Conservation (phyloP, 2,113 vertebrate species). For the Phalacrocorax pelagicus region DNA sequence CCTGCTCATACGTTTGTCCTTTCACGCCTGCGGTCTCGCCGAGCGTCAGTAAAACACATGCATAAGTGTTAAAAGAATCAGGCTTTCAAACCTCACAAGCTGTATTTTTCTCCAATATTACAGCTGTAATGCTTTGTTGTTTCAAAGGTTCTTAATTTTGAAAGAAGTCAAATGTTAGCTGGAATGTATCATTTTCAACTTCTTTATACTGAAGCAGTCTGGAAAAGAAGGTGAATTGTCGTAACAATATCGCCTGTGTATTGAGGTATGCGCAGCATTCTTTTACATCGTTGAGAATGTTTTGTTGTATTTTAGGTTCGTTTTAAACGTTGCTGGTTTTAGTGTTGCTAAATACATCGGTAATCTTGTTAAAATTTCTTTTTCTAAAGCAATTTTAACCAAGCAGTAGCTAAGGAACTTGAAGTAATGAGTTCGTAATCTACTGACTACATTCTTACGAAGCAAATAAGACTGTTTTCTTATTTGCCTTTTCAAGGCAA, state of each 20-base stretch:
- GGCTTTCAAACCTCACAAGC: neutral
- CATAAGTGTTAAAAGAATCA: neutral
- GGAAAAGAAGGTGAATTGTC: neutral
- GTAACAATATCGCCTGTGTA: neutral
- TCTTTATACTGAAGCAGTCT: constrained; percentile 14
- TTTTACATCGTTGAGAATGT: neutral
- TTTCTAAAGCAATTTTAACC: constrained; percentile 27
- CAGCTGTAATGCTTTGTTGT: neutral
- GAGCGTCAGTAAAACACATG: neutral
- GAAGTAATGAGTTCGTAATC: neutral
- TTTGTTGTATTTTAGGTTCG: neutral
- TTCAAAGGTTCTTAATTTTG: neutral
- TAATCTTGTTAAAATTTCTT: constrained; percentile 6
- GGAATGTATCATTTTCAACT: neutral
- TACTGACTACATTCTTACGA: neutral
- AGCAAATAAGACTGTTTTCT: neutral
- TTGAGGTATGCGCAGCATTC: neutral
- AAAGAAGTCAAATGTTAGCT: neutral
- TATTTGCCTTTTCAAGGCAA: neutral
- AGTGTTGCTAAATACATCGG: neutral
- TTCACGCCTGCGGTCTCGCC: neutral
- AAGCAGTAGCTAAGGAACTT: neutral
- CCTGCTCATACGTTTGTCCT: neutral
- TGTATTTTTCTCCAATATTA: neutral
- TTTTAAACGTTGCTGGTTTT: constrained; percentile 30